A percentile compares a stretch with the other conserved stretches of the same genome.
These are phyloP conservation scores for Hylomyscus alleni DNA, from an alignment of 2,797 vertebrate species.

Conservation along the genomic window DNA sequence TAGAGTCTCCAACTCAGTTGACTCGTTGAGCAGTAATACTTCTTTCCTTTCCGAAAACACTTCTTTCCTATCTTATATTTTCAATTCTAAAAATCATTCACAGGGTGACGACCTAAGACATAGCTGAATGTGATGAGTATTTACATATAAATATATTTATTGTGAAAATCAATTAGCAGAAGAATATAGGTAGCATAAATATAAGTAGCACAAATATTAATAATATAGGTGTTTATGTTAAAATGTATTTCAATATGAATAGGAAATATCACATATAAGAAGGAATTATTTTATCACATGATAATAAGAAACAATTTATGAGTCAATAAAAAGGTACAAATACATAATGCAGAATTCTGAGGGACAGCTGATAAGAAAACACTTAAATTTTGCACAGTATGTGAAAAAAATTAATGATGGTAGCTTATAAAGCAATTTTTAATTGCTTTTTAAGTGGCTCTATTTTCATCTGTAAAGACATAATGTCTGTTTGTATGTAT, in stretches of 20 bases:
- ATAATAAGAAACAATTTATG: background rate
- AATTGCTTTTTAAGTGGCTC: background rate
- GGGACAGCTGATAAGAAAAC: background rate
- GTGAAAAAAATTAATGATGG: background rate
- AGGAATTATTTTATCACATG: background rate
- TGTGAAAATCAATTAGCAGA: background rate
- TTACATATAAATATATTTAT: conserved; percentile 22
- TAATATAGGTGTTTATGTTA: background rate
- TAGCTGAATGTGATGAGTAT: background rate
- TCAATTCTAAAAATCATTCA: background rate
- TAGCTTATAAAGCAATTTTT: background rate
- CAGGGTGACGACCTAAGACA: background rate
- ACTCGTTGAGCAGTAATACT: background rate
- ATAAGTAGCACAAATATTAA: background rate
- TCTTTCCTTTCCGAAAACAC: background rate
- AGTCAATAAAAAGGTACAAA: background rate
- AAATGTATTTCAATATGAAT: background rate
- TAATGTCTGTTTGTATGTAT: background rate
- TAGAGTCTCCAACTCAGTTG: background rate
- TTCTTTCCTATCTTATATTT: background rate
- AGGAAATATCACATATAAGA: background rate
- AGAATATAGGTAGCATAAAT: background rate
- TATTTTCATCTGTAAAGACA: background rate
- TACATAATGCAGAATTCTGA: background rate
- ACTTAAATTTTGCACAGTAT: background rate